Evolutionary conservation across 2,113 vertebrate species (phyloP), one percentile per base, ranked within the genome.

Genomic region (Lycaon pictus): DNA sequence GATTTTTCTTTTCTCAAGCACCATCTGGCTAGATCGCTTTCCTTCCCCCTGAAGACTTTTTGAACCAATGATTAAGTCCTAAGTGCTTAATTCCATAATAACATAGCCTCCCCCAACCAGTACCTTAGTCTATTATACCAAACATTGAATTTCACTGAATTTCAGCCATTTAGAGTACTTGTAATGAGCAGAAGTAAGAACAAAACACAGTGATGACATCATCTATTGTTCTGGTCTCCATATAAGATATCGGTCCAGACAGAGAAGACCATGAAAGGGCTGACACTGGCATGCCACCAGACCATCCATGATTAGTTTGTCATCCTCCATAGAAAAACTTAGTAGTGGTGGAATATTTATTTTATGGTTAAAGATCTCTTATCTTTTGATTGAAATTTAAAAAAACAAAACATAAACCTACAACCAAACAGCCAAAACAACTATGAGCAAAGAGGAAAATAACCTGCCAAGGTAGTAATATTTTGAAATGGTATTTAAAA

Each of bases 11-110:
- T 55, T 43, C 27, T 51, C 69, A 74, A 93, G 60, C 51, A 85
- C 69, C 74, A 94, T 97, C 94, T 97, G 91, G 20, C n/a, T 82
- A 25, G 32, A 93, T 37, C 53, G 85, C 27, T 74, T 90, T 81
- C 56, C 13, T 72, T 87, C 4, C 82, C 74, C 7, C 53, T 71
- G 23, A 95, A 92, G 71, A 2, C 15, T 82, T 91, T 29, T 84
- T 92, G 22, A 94, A 20, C 55, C 58, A 74, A n/a, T 88, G 37
- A 62, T 81, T 4, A 20, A 19, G 17, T 82, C 58, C 65, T 51
- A 55, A 71, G 71, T 53, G 60, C 13, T 74, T 95, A 43, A 29
- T 55, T 63, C 83, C 92, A 67, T 12, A 96, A 82, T 65, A 77
- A 55, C 27, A 37, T 9, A 19, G 13, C 29, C 27, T 76, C 63